Evolutionary conservation across 2,113 vertebrate species (phyloP).

Genomic region (Ia io): DNA sequence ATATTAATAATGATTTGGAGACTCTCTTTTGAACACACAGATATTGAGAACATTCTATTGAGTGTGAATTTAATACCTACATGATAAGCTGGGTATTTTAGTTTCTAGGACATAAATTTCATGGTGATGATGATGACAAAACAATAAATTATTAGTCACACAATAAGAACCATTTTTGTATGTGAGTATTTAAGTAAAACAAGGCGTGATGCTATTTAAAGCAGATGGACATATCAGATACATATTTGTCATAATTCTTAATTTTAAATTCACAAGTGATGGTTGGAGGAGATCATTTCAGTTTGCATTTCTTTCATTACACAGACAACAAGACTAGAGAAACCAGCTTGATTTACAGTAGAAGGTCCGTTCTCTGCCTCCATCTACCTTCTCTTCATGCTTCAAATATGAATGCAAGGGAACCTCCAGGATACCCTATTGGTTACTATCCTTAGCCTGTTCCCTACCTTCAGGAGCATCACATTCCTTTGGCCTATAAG

Average conservation of each 20-base stretch:
- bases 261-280: neutral
- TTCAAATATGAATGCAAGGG: neutral
- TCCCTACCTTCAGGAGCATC: neutral
- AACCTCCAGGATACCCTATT: neutral
- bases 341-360: neutral
- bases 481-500: neutral
- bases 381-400: neutral
- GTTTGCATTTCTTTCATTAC: neutral
- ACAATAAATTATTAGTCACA: neutral
- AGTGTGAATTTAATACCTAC: constrained; percentile 20
- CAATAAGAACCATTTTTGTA: neutral
- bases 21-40: neutral
- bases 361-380: neutral
- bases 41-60: neutral
- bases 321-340: neutral
- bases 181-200: constrained; percentile 17
- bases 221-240: neutral
- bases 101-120: constrained; percentile 24
- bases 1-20: constrained; percentile 29
- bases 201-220: constrained; percentile 5
- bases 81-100: constrained; percentile 18
- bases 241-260: neutral
- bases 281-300: neutral
- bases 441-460: neutral
- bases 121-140: neutral